Evolutionary conservation across 2,888 invertebrate genomes (phyloP).

Genomic region (Meganola albula): DNA sequence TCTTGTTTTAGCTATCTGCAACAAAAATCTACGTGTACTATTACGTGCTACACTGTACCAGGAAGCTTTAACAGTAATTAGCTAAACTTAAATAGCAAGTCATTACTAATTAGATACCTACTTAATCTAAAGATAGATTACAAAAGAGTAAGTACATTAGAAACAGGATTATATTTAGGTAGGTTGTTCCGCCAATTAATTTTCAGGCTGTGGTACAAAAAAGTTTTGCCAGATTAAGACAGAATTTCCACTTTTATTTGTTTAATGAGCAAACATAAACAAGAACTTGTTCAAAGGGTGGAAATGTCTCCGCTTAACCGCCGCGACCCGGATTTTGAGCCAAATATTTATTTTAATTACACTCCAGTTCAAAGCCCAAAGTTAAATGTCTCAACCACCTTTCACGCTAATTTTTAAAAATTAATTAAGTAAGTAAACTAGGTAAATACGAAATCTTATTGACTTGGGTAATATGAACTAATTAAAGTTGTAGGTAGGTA

Average conservation of each 20-base stretch:
- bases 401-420: slow-evolving; percentile 45
- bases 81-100: no score
- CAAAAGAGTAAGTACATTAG: no score
- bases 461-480: no score
- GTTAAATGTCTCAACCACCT: slow-evolving; percentile 56
- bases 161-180: slow-evolving; percentile 32
- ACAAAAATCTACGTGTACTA: slow-evolving; percentile 8
- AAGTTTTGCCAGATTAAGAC: slow-evolving; percentile 57
- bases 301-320: slow-evolving; percentile 71
- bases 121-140: no score
- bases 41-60: no score
- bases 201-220: slow-evolving; percentile 36
- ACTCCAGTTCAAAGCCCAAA: slow-evolving; percentile 58
- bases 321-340: slow-evolving; percentile 68
- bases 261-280: slow-evolving; percentile 74
- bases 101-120: no score
- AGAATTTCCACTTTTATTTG: slow-evolving; percentile 67
- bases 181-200: no score
- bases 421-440: slow-evolving; percentile 37
- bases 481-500: no score
- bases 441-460: no score
- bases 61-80: no score
- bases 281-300: slow-evolving; percentile 74
- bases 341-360: slow-evolving; percentile 77
- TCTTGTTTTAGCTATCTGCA: slow-evolving; percentile 26